These are phyloP conservation scores for Priocnemis perturbator DNA, from an alignment of 2,888 invertebrate genomes.

Conservation along the genomic window DNA sequence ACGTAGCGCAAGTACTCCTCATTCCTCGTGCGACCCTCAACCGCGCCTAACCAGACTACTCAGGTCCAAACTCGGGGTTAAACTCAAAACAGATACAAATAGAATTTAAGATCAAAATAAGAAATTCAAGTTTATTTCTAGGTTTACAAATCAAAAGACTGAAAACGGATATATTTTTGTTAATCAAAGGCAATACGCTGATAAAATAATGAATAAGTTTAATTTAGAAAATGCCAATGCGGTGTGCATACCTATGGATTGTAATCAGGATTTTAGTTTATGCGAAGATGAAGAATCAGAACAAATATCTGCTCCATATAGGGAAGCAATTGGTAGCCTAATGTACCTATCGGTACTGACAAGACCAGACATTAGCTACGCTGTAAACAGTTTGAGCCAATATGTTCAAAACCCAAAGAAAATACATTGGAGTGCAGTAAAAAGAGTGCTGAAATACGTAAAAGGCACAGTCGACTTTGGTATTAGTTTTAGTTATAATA, in stretches of 20 bases:
- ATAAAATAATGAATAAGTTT: conserved; percentile 27
- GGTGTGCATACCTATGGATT: conserved; percentile 18
- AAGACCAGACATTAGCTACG: conserved; percentile 41
- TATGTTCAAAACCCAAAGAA: conserved; percentile 31
- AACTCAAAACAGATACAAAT: too few relatives aligned
- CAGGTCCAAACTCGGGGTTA: too few relatives aligned
- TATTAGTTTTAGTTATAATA: conserved; percentile 19
- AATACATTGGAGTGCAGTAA: conserved; percentile 44
- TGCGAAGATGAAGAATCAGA: background rate
- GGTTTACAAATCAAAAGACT: background rate
- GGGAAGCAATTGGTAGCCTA: conserved; percentile 48
- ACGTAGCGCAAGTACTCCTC: too few relatives aligned
- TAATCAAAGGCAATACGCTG: conserved; percentile 10
- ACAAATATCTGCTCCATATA: conserved; percentile 20
- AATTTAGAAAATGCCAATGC: conserved; percentile 17
- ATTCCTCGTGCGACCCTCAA: too few relatives aligned
- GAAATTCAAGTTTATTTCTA: background rate
- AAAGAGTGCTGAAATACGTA: conserved; percentile 15
- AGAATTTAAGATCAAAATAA: background rate
- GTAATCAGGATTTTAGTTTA: conserved; percentile 18
- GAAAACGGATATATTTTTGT: conserved; percentile 6
- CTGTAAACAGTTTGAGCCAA: conserved; percentile 38
- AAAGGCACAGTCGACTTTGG: background rate
- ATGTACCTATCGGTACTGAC: conserved; percentile 41
- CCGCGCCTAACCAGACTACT: too few relatives aligned